Percentiles rank a stretch among this genome's conserved stretches.
phyloP scores from a whole-genome alignment of 2,113 vertebrate genomes.

The Ailuropoda melanoleuca region DNA sequence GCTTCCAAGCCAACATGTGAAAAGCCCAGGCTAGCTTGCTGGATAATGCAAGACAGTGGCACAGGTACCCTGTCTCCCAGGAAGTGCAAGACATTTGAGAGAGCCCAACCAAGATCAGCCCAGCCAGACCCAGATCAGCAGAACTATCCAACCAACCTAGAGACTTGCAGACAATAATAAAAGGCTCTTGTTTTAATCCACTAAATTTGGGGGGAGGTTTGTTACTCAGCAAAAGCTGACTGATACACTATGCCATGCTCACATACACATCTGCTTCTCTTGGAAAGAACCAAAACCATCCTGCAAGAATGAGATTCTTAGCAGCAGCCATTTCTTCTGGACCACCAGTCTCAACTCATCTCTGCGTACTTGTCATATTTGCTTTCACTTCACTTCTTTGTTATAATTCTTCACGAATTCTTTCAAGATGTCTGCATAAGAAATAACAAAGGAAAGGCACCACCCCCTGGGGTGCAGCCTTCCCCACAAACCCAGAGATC shows the following conservation, averaged over 20 bases:
- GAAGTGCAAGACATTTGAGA: background rate
- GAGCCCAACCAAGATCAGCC: background rate
- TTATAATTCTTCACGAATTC: background rate
- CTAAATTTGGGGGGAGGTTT: background rate
- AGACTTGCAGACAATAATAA: background rate
- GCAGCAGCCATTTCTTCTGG: background rate
- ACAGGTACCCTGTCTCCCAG: background rate
- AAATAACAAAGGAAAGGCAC: background rate
- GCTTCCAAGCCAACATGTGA: background rate
- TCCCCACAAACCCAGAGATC: background rate
- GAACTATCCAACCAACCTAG: background rate
- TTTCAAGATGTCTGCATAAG: background rate
- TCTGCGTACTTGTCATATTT: background rate
- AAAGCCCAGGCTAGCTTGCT: background rate
- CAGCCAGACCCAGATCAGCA: background rate
- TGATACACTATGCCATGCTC: background rate
- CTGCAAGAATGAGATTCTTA: background rate
- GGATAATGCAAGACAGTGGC: background rate
- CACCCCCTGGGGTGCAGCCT: background rate
- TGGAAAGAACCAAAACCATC: background rate
- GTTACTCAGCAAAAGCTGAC: background rate
- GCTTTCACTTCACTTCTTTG: background rate
- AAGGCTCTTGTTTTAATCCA: background rate
- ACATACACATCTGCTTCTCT: background rate
- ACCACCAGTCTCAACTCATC: background rate